phyloP scores from a whole-genome alignment of 2,113 vertebrate genomes.

The Lethenteron camtschaticum region DNA sequence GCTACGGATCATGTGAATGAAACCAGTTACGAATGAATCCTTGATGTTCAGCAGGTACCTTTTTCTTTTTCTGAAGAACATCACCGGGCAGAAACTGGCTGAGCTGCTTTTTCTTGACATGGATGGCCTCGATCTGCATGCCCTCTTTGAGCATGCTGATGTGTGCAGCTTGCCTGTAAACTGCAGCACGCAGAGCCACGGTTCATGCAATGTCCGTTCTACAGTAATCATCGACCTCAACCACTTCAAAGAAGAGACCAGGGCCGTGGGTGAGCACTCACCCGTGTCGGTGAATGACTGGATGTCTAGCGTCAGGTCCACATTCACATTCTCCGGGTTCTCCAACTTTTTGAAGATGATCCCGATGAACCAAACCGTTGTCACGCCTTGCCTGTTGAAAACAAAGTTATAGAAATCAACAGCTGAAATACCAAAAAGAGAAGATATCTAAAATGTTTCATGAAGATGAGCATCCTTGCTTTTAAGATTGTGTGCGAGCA shows the following conservation, averaged over 20 bases:
- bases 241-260: too few relatives aligned
- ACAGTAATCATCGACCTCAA: too few relatives aligned
- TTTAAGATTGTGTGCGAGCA: not conserved
- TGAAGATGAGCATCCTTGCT: not conserved
- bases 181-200: constrained; percentile 21
- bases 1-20: too few relatives aligned
- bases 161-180: constrained; percentile 79
- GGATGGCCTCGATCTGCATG: constrained; percentile 86
- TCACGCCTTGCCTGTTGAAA: constrained; percentile 37
- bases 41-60: constrained; percentile 25
- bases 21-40: too few relatives aligned
- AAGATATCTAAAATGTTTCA: not conserved
- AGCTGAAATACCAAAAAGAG: not conserved
- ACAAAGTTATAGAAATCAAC: not conserved
- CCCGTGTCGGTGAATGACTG: constrained; percentile 58
- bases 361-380: constrained; percentile 69
- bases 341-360: constrained; percentile 60
- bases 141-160: constrained; percentile 78
- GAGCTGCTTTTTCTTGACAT: constrained; percentile 80
- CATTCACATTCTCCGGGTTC: constrained; percentile 56
- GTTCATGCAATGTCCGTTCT: too few relatives aligned
- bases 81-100: constrained; percentile 71
- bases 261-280: constrained; percentile 15
- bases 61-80: constrained; percentile 66
- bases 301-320: constrained; percentile 56